Evolutionary conservation across 2,113 vertebrate genomes (phyloP), one percentile per base, ranked within the genome.

Genomic region (Apeltes quadracus): DNA sequence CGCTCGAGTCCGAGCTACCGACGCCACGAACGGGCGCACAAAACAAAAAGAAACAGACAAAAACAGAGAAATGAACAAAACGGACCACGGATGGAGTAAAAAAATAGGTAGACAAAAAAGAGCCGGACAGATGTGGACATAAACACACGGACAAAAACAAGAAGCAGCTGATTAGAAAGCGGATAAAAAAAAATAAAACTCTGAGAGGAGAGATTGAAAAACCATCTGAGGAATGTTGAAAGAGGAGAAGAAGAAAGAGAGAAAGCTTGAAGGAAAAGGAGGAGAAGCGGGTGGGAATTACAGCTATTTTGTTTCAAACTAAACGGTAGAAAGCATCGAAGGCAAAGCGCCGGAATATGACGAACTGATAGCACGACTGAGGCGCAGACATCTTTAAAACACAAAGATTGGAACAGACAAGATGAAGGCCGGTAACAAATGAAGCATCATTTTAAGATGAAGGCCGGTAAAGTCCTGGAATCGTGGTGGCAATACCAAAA

Each of bases 1-100:
- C 96, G 82, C 93, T 95, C 69, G 96, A 97, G 88, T 94, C 94
- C 86, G 95, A 96, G 90, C 96, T 98, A 73, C 67, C 81, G 23
- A 69, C 38, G 9, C n/a, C 10, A 74, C 67, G 61, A 41, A 65
- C 65, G 36, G 44, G 43, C 72, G 67, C 64, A 80, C 61, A 12
- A 51, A 50, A 68, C 2, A 67, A 53, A 78, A 32, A n/a, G n/a
- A 74, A 74, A 39, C 38, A 65, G 38, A 81, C 68, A 77, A 57
- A 66, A 44, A 81, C 68, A 77, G 3, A 75, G n/a, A 58, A 71
- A 78, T 86, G 59, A 84, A 86, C 76, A 75, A 72, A 46, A 66
- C 65, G 41, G 67, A 76, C 67, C 6, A 76, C 74, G 65, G 22
- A 76, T 27, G 50, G 57, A 71, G 5, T 6, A 36, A 43, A 68